Base-by-base conservation (phyloP, 2,888 invertebrate genomes). In the Ellobium chinense region DNA sequence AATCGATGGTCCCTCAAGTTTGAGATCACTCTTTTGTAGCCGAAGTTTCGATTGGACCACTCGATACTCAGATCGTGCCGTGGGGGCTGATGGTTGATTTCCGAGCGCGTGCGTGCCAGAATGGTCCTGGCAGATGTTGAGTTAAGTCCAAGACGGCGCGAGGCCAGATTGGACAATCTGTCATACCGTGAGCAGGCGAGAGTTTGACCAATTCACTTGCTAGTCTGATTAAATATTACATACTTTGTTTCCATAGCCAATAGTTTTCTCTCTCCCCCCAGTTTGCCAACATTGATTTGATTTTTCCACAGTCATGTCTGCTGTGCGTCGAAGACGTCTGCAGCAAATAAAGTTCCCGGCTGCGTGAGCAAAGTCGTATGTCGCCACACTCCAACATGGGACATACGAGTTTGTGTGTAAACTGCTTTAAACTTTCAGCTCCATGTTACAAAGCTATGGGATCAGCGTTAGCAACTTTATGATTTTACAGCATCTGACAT, bases 71-170 rank as follows among this genome's bases (percentile, higher is more conserved):
- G 66, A 21, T 34, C 76, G 76, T 76, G 76, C 76, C 66, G 24
- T 24, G 3, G 34, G 24, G n/a, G 24, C 31, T 56, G 76, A 76
- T 66, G 66, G 34, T 56, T 66, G 76, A 76, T 76, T 76, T 76
- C 76, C 76, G 54, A 21, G 66, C 5, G 39, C 76, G 76, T 76
- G 76, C 76, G 76, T 76, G 76, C 65, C 36, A 76, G 76, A 76
- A 76, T 76, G 29, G 66, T 27, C 4, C 1, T 34, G 54, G 31
- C 31, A 65, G 76, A 56, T 76, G 76, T 76, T 76, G 76, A 76
- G 66, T 63, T 63, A 56, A 56, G 66, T 66, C 66, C 27, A 12
- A 34, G 56, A 31, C 56, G 58, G 37, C 62, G n/a, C 46, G 29
- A 46, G 65, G 54, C 65, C 12, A 66, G 76, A 76, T 76, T 54